phyloP scores from a whole-genome alignment of 2,113 vertebrate genomes.

The Aramus guarauna region DNA sequence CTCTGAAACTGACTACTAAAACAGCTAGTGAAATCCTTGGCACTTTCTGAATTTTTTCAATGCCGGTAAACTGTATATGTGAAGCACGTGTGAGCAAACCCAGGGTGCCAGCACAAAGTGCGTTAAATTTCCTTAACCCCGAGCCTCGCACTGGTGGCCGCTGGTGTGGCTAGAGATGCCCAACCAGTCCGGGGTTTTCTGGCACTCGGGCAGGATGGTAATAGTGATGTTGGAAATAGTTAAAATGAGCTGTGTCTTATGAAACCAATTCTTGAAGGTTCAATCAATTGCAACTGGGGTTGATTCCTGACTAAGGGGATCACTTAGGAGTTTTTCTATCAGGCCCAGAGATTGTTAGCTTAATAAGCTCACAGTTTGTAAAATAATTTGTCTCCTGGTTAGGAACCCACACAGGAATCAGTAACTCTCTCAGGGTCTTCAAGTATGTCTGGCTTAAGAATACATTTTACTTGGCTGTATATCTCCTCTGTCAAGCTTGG shows the following conservation, averaged over 20 bases:
- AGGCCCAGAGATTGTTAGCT: neutral
- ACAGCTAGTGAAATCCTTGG: neutral
- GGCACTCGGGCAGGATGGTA: neutral
- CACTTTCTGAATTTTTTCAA: neutral
- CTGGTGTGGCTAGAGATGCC: neutral
- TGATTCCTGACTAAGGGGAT: neutral
- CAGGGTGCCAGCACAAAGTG: neutral
- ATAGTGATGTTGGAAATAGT: neutral
- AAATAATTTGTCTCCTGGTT: neutral
- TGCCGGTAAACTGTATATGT: neutral
- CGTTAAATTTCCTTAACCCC: neutral
- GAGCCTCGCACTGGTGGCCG: neutral
- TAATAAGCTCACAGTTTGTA: neutral
- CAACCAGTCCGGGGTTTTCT: neutral
- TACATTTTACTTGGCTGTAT: neutral
- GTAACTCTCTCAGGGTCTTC: neutral
- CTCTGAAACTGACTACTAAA: neutral
- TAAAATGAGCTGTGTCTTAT: neutral
- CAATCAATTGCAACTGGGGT: neutral
- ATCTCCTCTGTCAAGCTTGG: neutral
- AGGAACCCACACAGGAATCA: neutral
- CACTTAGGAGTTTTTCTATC: neutral
- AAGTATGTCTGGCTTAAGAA: neutral
- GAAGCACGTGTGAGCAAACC: neutral
- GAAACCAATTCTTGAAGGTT: neutral